Conservation (phyloP, 2,888 invertebrate genomes). For the Timema cristinae region DNA sequence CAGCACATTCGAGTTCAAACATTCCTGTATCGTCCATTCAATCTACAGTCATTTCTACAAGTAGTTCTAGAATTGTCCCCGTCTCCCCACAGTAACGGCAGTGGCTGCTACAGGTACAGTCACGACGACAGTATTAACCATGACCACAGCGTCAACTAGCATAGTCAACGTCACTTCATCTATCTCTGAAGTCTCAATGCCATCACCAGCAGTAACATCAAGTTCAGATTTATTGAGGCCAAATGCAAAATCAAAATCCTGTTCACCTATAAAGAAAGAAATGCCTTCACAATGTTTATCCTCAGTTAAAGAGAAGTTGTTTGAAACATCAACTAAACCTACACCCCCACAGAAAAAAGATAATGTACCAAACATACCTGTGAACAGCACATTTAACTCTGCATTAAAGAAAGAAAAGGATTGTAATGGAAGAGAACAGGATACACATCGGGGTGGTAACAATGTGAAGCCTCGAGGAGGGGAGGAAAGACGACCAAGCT, state of each 20-base stretch:
- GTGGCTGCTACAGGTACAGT: slow-evolving; percentile 28
- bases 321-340: background rate
- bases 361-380: background rate
- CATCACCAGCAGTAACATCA: slow-evolving; percentile 17
- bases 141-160: slow-evolving; percentile 27
- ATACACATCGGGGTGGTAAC: slow-evolving; percentile 19
- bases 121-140: slow-evolving; percentile 28
- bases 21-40: slow-evolving; percentile 26
- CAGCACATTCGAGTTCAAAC: slow-evolving; percentile 20
- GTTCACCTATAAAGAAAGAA: slow-evolving; percentile 20
- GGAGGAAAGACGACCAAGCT: slow-evolving; percentile 24
- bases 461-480: slow-evolving; percentile 16
- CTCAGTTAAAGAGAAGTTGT: background rate
- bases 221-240: slow-evolving; percentile 19
- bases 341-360: slow-evolving; percentile 19
- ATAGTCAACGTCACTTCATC: slow-evolving; percentile 24
- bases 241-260: slow-evolving; percentile 18
- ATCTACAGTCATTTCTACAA: slow-evolving; percentile 13
- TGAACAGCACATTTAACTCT: background rate
- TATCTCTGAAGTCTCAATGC: slow-evolving; percentile 17
- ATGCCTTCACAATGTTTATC: slow-evolving; percentile 15
- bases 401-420: slow-evolving; percentile 26
- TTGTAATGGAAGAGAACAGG: slow-evolving; percentile 19
- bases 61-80: slow-evolving; percentile 16
- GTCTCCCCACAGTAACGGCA: slow-evolving; percentile 20